A percentile compares a stretch with the other conserved stretches of the same genome.
phyloP scores from a whole-genome alignment of 1,140 invertebrate genomes.

The Dreissena rostriformis region DNA sequence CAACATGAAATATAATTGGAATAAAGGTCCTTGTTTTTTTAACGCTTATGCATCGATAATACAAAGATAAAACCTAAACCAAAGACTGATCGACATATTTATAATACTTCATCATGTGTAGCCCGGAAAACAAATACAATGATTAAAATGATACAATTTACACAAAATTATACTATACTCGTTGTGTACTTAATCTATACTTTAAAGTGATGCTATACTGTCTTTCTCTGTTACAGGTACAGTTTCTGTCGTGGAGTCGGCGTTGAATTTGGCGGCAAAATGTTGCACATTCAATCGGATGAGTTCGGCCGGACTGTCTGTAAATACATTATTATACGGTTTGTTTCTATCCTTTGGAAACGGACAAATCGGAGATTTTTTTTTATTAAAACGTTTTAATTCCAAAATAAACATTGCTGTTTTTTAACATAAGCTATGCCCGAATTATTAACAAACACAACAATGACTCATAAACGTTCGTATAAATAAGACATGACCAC shows the following conservation, averaged over 20 bases:
- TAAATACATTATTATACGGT: background rate
- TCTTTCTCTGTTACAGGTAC: constrained; percentile 42
- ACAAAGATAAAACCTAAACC: background rate
- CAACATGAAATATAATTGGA: no score
- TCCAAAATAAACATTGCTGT: no score
- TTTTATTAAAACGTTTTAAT: no score
- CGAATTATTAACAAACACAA: no score
- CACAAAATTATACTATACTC: background rate
- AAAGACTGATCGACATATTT: background rate
- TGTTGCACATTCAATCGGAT: constrained; percentile 50
- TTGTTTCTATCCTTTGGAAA: background rate
- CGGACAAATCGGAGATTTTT: background rate
- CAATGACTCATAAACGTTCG: no score
- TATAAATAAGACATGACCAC: no score
- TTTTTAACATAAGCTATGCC: no score
- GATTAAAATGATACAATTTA: background rate
- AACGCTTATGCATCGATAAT: background rate
- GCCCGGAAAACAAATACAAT: background rate
- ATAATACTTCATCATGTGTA: background rate
- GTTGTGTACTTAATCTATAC: background rate
- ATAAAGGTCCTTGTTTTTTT: no score
- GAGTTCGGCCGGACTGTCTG: constrained; percentile 53
- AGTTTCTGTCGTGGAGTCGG: constrained; percentile 24
- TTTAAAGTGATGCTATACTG: constrained; percentile 45
- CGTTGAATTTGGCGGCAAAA: constrained; percentile 44